These are phyloP conservation scores for Lasioglossum zephyrum DNA, from an alignment of 2,888 invertebrate genomes.

Conservation along the genomic window DNA sequence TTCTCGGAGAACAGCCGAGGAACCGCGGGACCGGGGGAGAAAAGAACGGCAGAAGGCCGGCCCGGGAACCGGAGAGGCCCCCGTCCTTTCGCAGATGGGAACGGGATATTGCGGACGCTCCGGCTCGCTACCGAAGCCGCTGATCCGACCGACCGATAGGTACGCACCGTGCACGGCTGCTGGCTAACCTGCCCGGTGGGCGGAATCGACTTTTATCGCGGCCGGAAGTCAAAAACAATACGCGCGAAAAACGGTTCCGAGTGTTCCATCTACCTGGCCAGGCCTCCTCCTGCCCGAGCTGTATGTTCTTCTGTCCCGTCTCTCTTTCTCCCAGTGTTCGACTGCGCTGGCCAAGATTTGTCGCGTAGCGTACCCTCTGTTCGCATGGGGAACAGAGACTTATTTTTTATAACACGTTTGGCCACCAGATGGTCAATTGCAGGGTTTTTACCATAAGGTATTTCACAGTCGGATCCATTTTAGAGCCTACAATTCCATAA, in stretches of 20 bases:
- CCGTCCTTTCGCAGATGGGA: constrained; percentile 73
- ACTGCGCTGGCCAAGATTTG: no score
- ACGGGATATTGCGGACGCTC: constrained; percentile 73
- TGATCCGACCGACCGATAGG: constrained; percentile 76
- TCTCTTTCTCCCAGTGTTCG: background rate
- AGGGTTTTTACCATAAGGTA: no score
- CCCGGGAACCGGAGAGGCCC: constrained; percentile 38
- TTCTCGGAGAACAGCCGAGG: constrained; percentile 72
- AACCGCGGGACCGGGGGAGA: constrained; percentile 52
- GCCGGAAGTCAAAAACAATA: constrained; percentile 82
- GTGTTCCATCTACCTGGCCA: background rate
- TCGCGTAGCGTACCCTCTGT: no score
- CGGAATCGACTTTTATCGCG: constrained; percentile 80
- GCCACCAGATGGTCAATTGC: no score
- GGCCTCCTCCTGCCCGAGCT: no score
- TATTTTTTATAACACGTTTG: no score
- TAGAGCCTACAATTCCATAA: no score
- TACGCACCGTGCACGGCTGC: constrained; percentile 54
- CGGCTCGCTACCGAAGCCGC: constrained; percentile 69
- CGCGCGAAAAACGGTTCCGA: constrained; percentile 68
- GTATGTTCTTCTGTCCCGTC: background rate
- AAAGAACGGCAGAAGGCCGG: constrained; percentile 65
- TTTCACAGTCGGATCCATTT: no score
- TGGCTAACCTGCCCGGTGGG: constrained; percentile 72
- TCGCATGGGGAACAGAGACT: no score